Evolutionary conservation across 2,888 invertebrate species (phyloP), one percentile per base, ranked within the genome.

Genomic region (Chrysolina americana): DNA sequence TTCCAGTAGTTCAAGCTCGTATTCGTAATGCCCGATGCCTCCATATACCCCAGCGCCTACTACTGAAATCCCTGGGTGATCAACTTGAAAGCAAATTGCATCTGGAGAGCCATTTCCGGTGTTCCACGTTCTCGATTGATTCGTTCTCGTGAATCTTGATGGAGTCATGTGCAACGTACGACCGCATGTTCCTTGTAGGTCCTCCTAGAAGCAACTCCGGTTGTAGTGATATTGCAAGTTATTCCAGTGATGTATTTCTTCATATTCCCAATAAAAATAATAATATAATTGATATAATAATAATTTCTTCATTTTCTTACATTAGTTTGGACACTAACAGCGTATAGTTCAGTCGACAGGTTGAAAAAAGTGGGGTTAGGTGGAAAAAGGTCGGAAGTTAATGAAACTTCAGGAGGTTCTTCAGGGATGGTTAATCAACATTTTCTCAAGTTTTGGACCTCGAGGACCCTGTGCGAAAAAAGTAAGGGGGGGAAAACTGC

Each of bases 31-130:
- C 0, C 96, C 96, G 2, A 94, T 92, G 0, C 98, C 98, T 0
- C 96, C 95, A 86, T 96, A 99, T 41, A 98, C 93, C 82, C 94
- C 94, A 4, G 95, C 95, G 0, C 98, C 99, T 41, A 95, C 95
- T 53, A 99, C 91, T 28, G 95, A 93, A 64, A 98, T 93, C 2
- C 98, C 98, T 0, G 95, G 91, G 21, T 95, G 91, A 89, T 99
- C 98, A 11, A 98, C 98, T 47, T 94, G 94, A 85, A 98, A 97
- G 83, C 96, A 96, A 83, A 99, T 95, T 0, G 98, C 98, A 89
- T 99, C 99, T 0, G 98, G 97, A 11, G 97, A 97, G 41, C 98
- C 98, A 87, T 97, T 97, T 4, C 98, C 97, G 0, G 98, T 97
- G 87, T 98, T 98, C 99, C 99, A 99, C 0, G 96, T 95, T 62